Percentiles rank a stretch among this genome's conserved stretches.
phyloP scores from a whole-genome alignment of 2,888 invertebrate genomes.

The Tenthredo amoena region DNA sequence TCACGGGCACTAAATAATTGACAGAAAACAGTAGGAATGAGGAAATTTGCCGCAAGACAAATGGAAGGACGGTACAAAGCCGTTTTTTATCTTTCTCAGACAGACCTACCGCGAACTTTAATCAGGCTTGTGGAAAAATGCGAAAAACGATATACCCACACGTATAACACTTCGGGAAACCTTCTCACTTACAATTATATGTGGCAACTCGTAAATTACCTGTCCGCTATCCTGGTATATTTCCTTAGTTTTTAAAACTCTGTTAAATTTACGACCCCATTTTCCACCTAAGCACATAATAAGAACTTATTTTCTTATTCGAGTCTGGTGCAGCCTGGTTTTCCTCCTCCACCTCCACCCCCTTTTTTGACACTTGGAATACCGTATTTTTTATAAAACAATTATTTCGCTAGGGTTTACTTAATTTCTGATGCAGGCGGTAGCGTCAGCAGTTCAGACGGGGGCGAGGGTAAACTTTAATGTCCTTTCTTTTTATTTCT shows the following conservation, averaged over 20 bases:
- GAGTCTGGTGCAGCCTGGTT: not conserved
- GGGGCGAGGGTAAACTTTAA: not conserved
- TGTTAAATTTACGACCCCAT: slow-evolving; percentile 70
- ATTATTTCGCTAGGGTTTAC: not conserved
- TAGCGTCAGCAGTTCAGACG: not conserved
- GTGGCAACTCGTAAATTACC: slow-evolving; percentile 16
- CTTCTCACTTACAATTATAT: not conserved
- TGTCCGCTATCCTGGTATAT: not conserved
- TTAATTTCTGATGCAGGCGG: slow-evolving; percentile 24
- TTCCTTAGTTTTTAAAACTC: slow-evolving; percentile 47
- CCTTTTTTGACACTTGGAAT: slow-evolving; percentile 14
- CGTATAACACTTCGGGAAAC: not conserved
- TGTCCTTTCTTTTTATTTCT: not conserved
- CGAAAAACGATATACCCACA: not conserved
- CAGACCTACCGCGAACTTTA: not conserved
- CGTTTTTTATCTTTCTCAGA: not conserved
- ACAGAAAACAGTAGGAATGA: not conserved
- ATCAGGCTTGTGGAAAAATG: not conserved
- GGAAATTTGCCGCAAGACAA: not conserved
- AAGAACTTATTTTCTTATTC: slow-evolving; percentile 60
- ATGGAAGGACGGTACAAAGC: not conserved
- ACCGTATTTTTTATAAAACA: slow-evolving; percentile 24
- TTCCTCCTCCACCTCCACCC: not conserved
- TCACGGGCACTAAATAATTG: not conserved
- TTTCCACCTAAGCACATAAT: slow-evolving; percentile 66